Evolutionary conservation across 1,140 invertebrate genomes (phyloP), one percentile per base, ranked within the genome.

Genomic region (Drosophila bocqueti): DNA sequence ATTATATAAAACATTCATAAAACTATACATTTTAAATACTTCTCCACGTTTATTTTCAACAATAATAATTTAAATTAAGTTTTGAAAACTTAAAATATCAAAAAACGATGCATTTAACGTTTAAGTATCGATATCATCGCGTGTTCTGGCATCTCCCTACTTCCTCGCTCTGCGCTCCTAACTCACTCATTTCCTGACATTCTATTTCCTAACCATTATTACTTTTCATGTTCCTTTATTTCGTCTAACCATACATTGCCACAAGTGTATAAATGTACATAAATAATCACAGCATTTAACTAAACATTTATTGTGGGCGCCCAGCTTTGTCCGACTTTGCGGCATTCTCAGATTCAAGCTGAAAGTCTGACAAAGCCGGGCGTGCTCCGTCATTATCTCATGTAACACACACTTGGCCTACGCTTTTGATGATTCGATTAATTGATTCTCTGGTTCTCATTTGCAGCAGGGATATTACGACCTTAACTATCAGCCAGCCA

Each of bases 401-500:
- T 60, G 54, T 36, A 34, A 42, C 18, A 50, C 18, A 50, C 47
- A 24, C 40, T 13, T 34, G 8, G 16, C 18, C 8, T 21, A 24
- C 15, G 15, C 21, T 29, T 13, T 57, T 55, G 52, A 78, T 65
- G 54, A 21, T 18, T 18, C 9, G n/a, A 36, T 31, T 58, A 63
- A 67, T 49, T 47, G 9, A 34, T 45, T 34, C 24, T 29, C 4
- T 26, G 10, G 15, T 40, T 63, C 26, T 46, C 45, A 0, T 26
- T 92, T 91, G n/a, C 85, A 92, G 91, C 91, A 91, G 55, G 91
- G 89, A 72, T 96, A 95, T 92, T 96, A 96, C 92, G 95, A 96
- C 90, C 94, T 96, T 93, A 94, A 94, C 91, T 96, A 95, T 93
- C 95, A 95, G 92, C 95, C 94, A 59, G 95, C 95, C 54, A 95